A percentile compares a stretch with the other conserved stretches of the same genome.
Evolutionary conservation across 2,113 vertebrate species (phyloP).

Genomic region (Lophochroa leadbeateri): DNA sequence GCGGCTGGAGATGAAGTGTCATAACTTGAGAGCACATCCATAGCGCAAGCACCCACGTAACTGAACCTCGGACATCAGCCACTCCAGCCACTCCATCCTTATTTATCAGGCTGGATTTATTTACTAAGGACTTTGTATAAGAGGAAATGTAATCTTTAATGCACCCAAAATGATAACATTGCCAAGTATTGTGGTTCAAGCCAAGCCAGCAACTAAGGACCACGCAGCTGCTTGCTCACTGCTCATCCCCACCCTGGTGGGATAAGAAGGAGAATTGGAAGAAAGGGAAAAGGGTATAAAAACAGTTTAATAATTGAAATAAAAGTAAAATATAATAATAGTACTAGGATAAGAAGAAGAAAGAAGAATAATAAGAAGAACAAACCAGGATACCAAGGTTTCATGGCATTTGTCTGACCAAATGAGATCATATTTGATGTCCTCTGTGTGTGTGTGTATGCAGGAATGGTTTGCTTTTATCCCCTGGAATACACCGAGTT

Average conservation of each 20-base stretch:
- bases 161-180: background rate
- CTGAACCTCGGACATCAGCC: background rate
- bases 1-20: background rate
- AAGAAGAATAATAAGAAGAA: background rate
- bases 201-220: background rate
- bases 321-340: background rate
- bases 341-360: background rate
- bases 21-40: background rate
- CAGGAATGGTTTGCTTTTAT: background rate
- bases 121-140: background rate
- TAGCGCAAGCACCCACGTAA: background rate
- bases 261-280: background rate
- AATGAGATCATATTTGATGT: background rate
- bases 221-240: background rate
- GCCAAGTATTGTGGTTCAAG: background rate
- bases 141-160: background rate
- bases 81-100: background rate
- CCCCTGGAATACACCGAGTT: background rate
- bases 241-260: background rate
- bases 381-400: background rate
- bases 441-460: background rate
- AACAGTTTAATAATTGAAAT: background rate
- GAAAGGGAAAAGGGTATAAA: background rate
- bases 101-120: background rate
- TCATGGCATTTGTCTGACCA: background rate